Evolutionary conservation across 92 coral and sea anemone genomes (phyloP).

Genomic region (Zoanthus sociatus): DNA sequence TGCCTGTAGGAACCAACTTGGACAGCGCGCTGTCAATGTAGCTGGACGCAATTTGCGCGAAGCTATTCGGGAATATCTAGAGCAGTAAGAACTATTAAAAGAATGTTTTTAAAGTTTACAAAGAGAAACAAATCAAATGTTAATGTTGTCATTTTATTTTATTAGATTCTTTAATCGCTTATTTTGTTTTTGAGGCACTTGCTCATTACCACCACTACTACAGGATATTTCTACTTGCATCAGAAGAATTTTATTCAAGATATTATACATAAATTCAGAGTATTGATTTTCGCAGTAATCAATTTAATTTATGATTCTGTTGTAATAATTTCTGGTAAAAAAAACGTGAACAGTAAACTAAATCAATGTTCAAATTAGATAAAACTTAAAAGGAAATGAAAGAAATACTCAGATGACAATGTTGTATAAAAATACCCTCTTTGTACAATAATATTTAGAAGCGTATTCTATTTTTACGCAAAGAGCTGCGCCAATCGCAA

Average conservation of each 20-base stretch:
- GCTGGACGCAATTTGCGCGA: slow-evolving; percentile 27
- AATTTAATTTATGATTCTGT: slow-evolving; percentile 10
- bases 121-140: not conserved
- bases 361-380: slow-evolving; percentile 16
- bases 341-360: slow-evolving; percentile 11
- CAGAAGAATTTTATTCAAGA: slow-evolving; percentile 12
- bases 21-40: slow-evolving; percentile 4
- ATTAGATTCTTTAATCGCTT: slow-evolving; percentile 17
- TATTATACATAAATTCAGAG: slow-evolving; percentile 1
- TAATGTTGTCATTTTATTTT: slow-evolving; percentile 6
- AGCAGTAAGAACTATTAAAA: not conserved
- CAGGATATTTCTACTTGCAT: slow-evolving; percentile 6
- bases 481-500: slow-evolving; percentile 8
- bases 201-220: slow-evolving; percentile 19
- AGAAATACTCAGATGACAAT: slow-evolving; percentile 21
- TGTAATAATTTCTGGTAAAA: not conserved
- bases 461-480: slow-evolving; percentile 6
- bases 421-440: slow-evolving; percentile 4
- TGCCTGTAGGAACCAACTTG: slow-evolving; percentile 1
- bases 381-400: slow-evolving; percentile 3
- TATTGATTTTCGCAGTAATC: not conserved
- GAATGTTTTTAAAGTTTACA: not conserved
- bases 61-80: slow-evolving; percentile 4
- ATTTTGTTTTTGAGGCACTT: slow-evolving; percentile 9
- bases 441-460: slow-evolving; percentile 5